phyloP scores from a whole-genome alignment of 2,113 vertebrate genomes.

The Phrynosoma platyrhinos region DNA sequence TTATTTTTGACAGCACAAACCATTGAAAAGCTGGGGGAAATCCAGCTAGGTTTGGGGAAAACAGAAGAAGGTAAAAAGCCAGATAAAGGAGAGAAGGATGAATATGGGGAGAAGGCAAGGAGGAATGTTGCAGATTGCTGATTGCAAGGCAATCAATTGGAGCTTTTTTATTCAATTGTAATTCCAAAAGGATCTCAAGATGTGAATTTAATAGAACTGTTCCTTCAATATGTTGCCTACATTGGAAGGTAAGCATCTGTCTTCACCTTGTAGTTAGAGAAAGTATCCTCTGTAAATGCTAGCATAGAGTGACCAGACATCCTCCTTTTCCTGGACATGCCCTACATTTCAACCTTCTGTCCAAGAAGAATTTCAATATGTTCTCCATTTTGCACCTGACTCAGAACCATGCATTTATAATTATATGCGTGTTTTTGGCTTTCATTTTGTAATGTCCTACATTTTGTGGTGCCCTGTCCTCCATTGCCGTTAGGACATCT shows the following conservation, averaged over 20 bases:
- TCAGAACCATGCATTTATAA: too few relatives aligned
- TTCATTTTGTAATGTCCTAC: too few relatives aligned
- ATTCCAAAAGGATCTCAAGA: neutral
- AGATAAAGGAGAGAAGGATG: neutral
- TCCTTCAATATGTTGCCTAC: neutral
- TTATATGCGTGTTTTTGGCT: too few relatives aligned
- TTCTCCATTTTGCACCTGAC: too few relatives aligned
- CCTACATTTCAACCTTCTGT: too few relatives aligned
- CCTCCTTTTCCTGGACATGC: too few relatives aligned
- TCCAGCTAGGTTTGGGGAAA: neutral
- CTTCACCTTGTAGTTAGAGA: neutral
- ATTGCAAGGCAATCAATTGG: neutral
- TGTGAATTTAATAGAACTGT: neutral
- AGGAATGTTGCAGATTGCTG: too few relatives aligned
- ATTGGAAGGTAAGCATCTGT: neutral
- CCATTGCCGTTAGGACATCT: too few relatives aligned
- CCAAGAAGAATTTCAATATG: too few relatives aligned
- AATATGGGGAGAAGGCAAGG: accelerated
- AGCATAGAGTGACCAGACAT: too few relatives aligned
- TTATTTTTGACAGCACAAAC: neutral
- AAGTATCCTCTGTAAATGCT: too few relatives aligned
- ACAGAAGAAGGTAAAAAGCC: neutral
- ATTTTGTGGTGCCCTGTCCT: too few relatives aligned
- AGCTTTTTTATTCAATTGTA: neutral
- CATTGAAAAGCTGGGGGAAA: neutral